Percentiles rank a stretch among this genome's conserved stretches.
Evolutionary conservation across 1,140 invertebrate species (phyloP).

Genomic region (Aleiodes sp.): DNA sequence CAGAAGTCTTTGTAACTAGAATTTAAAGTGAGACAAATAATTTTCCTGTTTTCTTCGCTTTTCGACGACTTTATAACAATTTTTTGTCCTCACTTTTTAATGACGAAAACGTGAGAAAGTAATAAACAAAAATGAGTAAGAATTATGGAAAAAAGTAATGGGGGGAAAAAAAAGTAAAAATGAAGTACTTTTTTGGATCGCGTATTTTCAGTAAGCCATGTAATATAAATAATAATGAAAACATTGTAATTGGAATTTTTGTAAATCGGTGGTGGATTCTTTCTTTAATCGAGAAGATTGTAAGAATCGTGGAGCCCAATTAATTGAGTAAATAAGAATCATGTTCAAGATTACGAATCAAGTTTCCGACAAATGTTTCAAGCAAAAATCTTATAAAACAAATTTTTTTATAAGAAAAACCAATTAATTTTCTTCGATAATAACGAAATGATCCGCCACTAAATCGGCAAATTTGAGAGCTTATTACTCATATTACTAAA

Average conservation of each 20-base stretch:
- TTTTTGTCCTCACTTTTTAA: too few species aligned
- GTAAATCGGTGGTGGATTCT: not conserved
- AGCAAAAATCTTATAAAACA: too few species aligned
- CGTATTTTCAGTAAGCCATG: constrained; percentile 22
- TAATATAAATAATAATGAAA: constrained; percentile 4
- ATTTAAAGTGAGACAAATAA: constrained; percentile 8
- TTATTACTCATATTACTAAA: constrained; percentile 17
- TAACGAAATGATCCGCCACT: not conserved
- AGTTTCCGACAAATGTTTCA: too few species aligned
- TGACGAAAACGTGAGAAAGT: not conserved
- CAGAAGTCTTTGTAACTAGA: not conserved
- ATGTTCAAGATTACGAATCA: too few species aligned
- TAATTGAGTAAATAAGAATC: not conserved
- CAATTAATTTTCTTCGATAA: not conserved
- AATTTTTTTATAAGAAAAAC: not conserved
- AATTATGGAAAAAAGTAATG: not conserved
- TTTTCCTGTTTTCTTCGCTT: too few species aligned
- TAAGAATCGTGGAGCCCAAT: too few species aligned
- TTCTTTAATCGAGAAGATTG: too few species aligned
- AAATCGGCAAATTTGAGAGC: constrained; percentile 29
- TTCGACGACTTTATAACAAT: too few species aligned
- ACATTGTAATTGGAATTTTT: not conserved
- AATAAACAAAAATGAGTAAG: too few species aligned
- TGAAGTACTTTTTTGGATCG: constrained; percentile 19
- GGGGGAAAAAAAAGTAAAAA: not conserved